Percentiles rank a stretch among this genome's conserved stretches.
phyloP scores from a whole-genome alignment of 2,113 vertebrate species.

The Octodon degus region DNA sequence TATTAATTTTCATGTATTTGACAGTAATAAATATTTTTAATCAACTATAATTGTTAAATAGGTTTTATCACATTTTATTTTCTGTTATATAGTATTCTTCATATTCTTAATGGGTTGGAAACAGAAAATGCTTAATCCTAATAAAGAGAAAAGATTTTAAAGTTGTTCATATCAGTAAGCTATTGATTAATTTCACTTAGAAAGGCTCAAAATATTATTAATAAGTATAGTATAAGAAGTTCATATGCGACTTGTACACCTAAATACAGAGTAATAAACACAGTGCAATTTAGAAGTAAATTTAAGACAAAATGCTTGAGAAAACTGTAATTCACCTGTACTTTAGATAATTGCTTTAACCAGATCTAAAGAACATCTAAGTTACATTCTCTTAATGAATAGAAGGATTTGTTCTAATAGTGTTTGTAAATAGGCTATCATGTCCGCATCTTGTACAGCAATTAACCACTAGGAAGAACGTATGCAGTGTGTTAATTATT shows the following conservation, averaged over 20 bases:
- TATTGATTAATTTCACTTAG: background rate
- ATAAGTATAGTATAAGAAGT: background rate
- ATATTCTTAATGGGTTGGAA: conserved; percentile 16
- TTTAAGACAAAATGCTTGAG: background rate
- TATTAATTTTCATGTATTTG: conserved; percentile 33
- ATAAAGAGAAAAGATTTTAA: conserved; percentile 34
- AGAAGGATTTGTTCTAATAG: no score
- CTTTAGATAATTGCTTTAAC: background rate
- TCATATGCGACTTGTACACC: background rate
- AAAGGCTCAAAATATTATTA: background rate
- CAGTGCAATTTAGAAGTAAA: conserved; percentile 31
- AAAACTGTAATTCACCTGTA: background rate
- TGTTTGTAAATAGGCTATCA: no score
- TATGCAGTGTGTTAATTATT: no score
- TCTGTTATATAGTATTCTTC: background rate
- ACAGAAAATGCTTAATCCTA: background rate
- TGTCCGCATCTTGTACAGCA: no score
- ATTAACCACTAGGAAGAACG: no score
- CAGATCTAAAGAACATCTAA: background rate
- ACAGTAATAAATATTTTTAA: conserved; percentile 34
- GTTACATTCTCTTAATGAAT: background rate
- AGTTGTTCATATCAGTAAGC: background rate
- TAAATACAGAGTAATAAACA: background rate
- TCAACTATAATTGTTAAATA: background rate
- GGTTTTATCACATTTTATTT: background rate